Evolutionary conservation across 2,113 vertebrate genomes (phyloP).

Genomic region (Stigmatopora nigra): DNA sequence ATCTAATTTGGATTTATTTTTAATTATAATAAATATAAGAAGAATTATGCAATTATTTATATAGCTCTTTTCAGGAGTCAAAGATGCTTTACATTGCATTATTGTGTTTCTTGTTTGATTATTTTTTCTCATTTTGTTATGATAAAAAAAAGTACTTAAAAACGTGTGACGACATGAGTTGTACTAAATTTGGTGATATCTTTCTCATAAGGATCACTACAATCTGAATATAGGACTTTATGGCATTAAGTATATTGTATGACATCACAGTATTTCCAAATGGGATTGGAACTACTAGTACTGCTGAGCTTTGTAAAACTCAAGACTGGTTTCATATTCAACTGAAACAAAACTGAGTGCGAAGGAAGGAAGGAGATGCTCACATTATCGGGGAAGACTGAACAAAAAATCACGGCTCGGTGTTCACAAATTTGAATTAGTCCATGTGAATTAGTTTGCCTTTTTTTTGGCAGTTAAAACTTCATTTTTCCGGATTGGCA

Average conservation of each 20-base stretch:
- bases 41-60: no score
- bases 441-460: no score
- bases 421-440: constrained; percentile 8
- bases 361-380: constrained; percentile 19
- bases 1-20: no score
- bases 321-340: constrained; percentile 49
- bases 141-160: no score
- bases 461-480: no score
- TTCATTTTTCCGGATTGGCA: no score
- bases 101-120: no score
- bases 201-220: neutral
- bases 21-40: no score
- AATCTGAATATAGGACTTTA: neutral
- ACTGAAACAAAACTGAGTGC: constrained; percentile 60
- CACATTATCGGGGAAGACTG: constrained; percentile 39
- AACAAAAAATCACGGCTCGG: constrained; percentile 26
- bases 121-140: no score
- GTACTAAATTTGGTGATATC: neutral
- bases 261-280: neutral
- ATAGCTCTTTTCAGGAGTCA: no score
- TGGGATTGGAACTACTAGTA: neutral
- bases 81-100: no score
- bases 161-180: no score
- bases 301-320: constrained; percentile 1
- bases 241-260: neutral